phyloP scores from a whole-genome alignment of 1,140 invertebrate species.

The Drosophila pruinosa region DNA sequence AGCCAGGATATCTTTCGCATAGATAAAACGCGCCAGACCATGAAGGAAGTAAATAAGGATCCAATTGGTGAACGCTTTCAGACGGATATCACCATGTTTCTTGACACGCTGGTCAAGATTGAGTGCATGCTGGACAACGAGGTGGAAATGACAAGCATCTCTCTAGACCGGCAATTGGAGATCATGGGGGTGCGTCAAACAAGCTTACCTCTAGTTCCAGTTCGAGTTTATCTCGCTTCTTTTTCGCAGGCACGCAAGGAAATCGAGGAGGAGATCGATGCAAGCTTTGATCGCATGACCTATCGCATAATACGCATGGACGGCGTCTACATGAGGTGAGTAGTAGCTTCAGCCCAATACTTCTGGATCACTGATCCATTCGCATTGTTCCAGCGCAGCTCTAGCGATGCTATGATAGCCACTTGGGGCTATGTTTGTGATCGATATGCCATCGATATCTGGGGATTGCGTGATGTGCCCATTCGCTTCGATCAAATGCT shows the following conservation, averaged over 20 bases:
- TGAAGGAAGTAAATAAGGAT: constrained; percentile 9
- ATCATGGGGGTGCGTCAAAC: constrained; percentile 37
- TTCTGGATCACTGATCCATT: not conserved
- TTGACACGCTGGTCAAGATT: constrained; percentile 37
- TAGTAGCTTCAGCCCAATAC: too few relatives aligned
- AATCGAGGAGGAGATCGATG: constrained; percentile 41
- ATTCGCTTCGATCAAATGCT: constrained; percentile 54
- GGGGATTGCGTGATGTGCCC: constrained; percentile 64
- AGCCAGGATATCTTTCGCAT: constrained; percentile 56
- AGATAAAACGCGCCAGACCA: constrained; percentile 14
- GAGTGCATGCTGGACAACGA: constrained; percentile 55
- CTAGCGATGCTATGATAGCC: constrained; percentile 38
- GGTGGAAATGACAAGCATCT: constrained; percentile 43
- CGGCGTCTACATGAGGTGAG: constrained; percentile 66
- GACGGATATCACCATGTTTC: constrained; percentile 34
- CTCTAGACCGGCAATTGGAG: constrained; percentile 6
- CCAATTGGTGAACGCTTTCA: constrained; percentile 45
- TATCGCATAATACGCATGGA: constrained; percentile 67
- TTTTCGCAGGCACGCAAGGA: constrained; percentile 33
- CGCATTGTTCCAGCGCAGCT: constrained; percentile 18
- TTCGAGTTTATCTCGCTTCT: too few relatives aligned
- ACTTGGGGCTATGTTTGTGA: constrained; percentile 44
- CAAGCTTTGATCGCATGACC: constrained; percentile 54
- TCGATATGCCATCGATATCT: constrained; percentile 59
- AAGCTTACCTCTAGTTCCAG: too few relatives aligned